Conservation (phyloP, 2,797 vertebrate species). For the Propithecus deckenii region DNA sequence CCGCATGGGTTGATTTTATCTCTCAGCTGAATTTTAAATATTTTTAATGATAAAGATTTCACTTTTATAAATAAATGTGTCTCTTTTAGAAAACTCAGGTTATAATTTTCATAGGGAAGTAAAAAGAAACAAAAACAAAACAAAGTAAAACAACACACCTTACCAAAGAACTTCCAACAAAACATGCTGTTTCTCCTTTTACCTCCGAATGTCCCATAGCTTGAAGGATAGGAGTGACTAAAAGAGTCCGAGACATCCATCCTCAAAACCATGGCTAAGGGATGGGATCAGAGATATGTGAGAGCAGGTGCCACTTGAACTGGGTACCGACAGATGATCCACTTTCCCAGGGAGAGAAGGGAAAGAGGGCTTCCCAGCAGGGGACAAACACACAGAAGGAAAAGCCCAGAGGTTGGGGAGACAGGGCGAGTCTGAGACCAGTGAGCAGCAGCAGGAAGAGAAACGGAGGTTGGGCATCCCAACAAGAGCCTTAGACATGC, state of each 20-base stretch:
- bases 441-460: not conserved
- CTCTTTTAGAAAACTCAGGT: conserved; percentile 28
- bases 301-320: too few relatives aligned
- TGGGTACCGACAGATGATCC: not conserved
- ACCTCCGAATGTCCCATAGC: not conserved
- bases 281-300: not conserved
- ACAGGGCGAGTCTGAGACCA: not conserved
- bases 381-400: not conserved
- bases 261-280: not conserved
- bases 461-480: not conserved
- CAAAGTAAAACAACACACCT: not conserved
- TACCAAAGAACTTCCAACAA: not conserved
- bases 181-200: too few relatives aligned
- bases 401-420: not conserved
- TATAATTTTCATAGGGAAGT: not conserved
- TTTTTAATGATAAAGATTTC: not conserved
- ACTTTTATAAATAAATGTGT: not conserved
- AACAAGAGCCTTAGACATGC: not conserved
- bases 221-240: not conserved
- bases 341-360: not conserved
- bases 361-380: not conserved
- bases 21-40: not conserved
- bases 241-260: not conserved
- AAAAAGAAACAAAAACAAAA: not conserved
- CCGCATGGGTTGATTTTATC: too few relatives aligned